A percentile compares a stretch with the other conserved stretches of the same genome.
phyloP scores from a whole-genome alignment of 2,888 invertebrate genomes.

The Cerastoderma edule region DNA sequence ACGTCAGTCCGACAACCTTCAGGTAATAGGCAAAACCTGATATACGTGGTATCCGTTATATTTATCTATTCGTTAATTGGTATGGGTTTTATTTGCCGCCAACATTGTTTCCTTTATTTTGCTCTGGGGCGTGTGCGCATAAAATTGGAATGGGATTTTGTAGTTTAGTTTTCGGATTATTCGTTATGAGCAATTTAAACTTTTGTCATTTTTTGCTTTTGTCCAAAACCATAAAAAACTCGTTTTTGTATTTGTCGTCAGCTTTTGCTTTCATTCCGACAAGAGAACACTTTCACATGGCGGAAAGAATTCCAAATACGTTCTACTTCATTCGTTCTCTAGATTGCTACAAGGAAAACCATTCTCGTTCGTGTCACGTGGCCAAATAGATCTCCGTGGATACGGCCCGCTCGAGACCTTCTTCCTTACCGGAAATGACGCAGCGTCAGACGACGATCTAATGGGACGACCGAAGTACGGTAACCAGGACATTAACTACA shows the following conservation, averaged over 20 bases:
- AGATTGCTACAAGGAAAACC: constrained; percentile 64
- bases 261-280: no score
- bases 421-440: constrained; percentile 64
- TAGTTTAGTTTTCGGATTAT: neutral
- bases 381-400: constrained; percentile 68
- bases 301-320: neutral
- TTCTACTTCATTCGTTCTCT: no score
- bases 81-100: neutral
- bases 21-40: constrained; percentile 45
- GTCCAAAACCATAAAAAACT: no score
- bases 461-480: constrained; percentile 47
- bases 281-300: neutral
- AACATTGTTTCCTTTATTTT: neutral
- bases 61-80: neutral
- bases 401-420: constrained; percentile 66
- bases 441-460: constrained; percentile 57
- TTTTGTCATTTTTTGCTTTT: no score
- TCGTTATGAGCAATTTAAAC: no score
- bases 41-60: neutral
- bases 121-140: no score
- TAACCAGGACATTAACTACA: constrained; percentile 53
- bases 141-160: neutral
- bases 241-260: no score
- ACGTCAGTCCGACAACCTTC: constrained; percentile 68
- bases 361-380: constrained; percentile 68